These are phyloP conservation scores for Ferrisia virgata DNA, from an alignment of 2,888 invertebrate species.

Conservation along the genomic window DNA sequence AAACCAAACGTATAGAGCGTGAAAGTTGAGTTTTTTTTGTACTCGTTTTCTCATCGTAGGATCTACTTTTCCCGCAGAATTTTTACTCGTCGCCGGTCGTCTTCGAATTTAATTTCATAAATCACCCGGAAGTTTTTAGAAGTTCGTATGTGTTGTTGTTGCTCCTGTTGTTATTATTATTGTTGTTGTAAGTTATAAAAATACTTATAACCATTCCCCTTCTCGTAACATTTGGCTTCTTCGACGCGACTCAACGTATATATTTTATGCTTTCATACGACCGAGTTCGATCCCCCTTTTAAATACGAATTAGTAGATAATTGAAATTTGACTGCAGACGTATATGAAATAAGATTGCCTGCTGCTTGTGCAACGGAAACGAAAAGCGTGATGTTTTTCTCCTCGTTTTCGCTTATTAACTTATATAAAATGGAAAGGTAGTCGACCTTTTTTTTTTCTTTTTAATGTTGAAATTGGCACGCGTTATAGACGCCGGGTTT, in stretches of 20 bases:
- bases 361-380: neutral
- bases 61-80: neutral
- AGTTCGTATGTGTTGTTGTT: neutral
- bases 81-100: neutral
- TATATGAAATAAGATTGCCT: neutral
- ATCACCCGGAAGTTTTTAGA: constrained; percentile 12
- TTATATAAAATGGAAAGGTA: neutral
- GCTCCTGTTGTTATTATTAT: too few relatives aligned
- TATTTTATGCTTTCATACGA: neutral
- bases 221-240: constrained; percentile 10
- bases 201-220: constrained; percentile 2
- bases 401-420: too few relatives aligned
- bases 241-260: neutral
- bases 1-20: neutral
- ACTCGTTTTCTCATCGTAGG: neutral
- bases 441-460: neutral
- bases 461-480: neutral
- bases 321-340: constrained; percentile 13
- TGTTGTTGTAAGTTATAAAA: neutral
- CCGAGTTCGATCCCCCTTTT: neutral
- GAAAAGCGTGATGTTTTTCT: neutral
- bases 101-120: constrained; percentile 16
- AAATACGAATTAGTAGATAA: constrained; percentile 18
- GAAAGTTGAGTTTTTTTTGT: neutral
- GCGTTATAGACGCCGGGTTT: neutral